Conservation (phyloP, 2,888 invertebrate genomes). For the Troides helena region DNA sequence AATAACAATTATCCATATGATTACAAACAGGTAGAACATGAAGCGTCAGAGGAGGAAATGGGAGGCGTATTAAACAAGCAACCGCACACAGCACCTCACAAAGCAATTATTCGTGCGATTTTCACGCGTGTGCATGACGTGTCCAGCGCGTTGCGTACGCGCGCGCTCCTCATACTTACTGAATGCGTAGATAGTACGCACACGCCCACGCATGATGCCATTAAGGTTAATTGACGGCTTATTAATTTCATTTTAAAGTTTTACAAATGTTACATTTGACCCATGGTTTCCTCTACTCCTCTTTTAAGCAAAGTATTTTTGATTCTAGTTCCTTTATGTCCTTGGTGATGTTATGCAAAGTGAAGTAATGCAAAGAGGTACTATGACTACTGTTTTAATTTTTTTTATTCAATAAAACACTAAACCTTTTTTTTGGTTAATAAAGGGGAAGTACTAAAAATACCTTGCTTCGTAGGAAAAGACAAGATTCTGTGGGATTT, state of each 20-base stretch:
- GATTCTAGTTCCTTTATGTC: no score
- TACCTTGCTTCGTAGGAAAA: no score
- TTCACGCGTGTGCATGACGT: constrained; percentile 77
- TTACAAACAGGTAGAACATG: constrained; percentile 17
- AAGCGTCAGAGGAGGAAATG: constrained; percentile 49
- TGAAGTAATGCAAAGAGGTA: no score
- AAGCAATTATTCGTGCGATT: constrained; percentile 69
- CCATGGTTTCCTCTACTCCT: no score
- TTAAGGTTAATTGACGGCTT: constrained; percentile 39
- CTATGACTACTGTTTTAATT: no score
- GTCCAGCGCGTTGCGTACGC: constrained; percentile 81
- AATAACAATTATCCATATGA: not conserved
- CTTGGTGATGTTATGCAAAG: no score
- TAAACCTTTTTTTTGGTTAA: no score
- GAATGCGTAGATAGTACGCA: constrained; percentile 65
- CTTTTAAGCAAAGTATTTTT: no score
- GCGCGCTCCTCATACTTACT: constrained; percentile 80
- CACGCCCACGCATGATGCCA: constrained; percentile 46
- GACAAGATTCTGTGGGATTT: no score
- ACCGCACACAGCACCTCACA: constrained; percentile 54
- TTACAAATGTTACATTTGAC: not conserved
- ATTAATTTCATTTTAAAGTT: not conserved
- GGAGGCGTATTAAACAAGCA: constrained; percentile 47
- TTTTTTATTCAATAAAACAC: no score
- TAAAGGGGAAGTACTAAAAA: no score